Conservation (phyloP, 2,797 vertebrate genomes). For the Ambastaia sidthimunki region DNA sequence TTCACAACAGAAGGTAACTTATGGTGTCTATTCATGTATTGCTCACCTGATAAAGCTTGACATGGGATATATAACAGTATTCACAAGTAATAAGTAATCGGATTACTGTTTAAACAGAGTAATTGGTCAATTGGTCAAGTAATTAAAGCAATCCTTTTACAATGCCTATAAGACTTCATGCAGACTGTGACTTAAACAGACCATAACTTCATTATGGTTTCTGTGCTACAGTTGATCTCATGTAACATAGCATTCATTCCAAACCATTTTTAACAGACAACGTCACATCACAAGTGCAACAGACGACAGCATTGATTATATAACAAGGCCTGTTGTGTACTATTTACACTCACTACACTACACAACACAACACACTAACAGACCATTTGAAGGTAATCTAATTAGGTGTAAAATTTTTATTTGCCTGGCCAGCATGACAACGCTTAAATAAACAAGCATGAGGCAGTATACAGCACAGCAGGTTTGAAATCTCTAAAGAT, state of each 20-base stretch:
- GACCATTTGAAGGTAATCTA: background rate
- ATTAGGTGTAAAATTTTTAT: too few relatives aligned
- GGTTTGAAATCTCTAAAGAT: background rate
- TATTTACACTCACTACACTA: background rate
- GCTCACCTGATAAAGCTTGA: background rate
- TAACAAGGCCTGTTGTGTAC: background rate
- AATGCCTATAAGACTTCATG: background rate
- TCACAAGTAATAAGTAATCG: background rate
- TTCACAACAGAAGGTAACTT: background rate
- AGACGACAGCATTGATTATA: background rate
- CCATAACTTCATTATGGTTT: background rate
- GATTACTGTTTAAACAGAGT: conserved; percentile 1
- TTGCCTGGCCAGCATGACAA: background rate
- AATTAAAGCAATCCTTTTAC: conserved; percentile 22
- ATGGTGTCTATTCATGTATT: background rate
- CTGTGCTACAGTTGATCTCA: background rate
- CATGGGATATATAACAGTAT: background rate
- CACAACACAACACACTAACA: background rate
- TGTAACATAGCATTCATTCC: background rate
- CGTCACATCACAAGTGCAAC: background rate
- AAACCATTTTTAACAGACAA: background rate
- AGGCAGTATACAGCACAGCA: background rate
- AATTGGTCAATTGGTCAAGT: too few relatives aligned
- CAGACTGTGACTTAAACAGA: background rate
- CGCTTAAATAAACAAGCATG: background rate